Evolutionary conservation across 2,888 invertebrate species (phyloP), one percentile per base, ranked within the genome.

Genomic region (Isotomurus palustris): DNA sequence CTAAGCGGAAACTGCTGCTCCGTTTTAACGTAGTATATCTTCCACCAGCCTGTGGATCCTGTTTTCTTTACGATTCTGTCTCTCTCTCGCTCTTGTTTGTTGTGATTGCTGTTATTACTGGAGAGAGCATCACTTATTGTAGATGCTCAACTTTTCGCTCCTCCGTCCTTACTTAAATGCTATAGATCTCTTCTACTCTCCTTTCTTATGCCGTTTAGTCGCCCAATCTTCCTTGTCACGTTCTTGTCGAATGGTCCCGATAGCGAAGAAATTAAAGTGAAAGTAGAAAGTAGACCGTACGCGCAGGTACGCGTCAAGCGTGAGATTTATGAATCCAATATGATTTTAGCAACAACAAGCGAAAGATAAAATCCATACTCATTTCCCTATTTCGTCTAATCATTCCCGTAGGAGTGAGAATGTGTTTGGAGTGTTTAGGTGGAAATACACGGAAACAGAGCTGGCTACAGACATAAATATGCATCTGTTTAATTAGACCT

Each of bases 21-120:
- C 4, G 4, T 6, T 24, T 38, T 10, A 51, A 35, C 29, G 35
- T 32, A 21, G 38, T 49, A 44, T 27, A 41, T 12, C 35, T 45
- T 38, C 50, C 44, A 54, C 45, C 65, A 65, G 65, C 65, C 65
- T 65, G 65, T 65, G 60, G 65, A 65, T 62, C 55, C 60, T 62
- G 49, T 45, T 35, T 36, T 55, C 49, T 49, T 24, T 29, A 29
- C 53, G 35, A 45, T 28, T 28, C 27, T 14, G n/a, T n/a, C n/a
- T n/a, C 49, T 53, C 38, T 54, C 44, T 51, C 35, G 32, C 28
- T n/a, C 24, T 25, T 32, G 27, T 29, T 48, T 35, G 41, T 48
- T 49, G 54, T 53, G 36, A 45, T 51, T 53, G 40, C 51, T 32
- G 49, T 49, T 49, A 49, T 49, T 49, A 49, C 43, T 22, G 19